Evolutionary conservation across 2,888 invertebrate species (phyloP), one percentile per base, ranked within the genome.

Genomic region (Anoncus sp.): DNA sequence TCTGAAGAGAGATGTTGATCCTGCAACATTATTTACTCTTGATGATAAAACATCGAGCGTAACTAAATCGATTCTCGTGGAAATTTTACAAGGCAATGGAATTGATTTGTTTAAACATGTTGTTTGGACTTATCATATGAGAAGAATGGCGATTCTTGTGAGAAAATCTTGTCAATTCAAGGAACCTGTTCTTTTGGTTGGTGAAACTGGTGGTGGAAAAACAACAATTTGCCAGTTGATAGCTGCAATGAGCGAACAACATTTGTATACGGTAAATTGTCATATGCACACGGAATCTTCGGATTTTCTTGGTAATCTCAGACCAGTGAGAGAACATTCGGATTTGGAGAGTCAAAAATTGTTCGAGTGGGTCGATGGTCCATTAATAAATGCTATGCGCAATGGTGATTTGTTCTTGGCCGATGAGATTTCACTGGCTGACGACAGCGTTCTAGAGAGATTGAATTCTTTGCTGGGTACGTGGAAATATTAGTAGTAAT

Each of bases 251-350:
- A 94, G 93, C 77, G 91, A 92, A 1, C 94, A 94, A 67, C 91
- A 94, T 67, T 92, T 99, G 45, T 93, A 95, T 69, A 95, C 97
- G 45, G 95, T 99, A 1, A 99, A 99, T 91, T 99, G 99, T 91
- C 99, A 99, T 88, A 97, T 99, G 96, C 98, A 99, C 88, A 98
- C 99, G 0, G 99, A 99, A 91, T 98, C 98, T 82, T 96, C 99
- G 0, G 99, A 99, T 91, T 99, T 99, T 89, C 93, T 99, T 18
- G 99, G 99, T 47, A 98, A 98, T 18, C 92, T 99, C 9, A 93
- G 99, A 82, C 99, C 99, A 0, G 96, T 97, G 7, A 92, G 98
- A 71, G 93, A 94, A 67, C 94, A 93, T 77, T 91, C 91, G 75
- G 93, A 94, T 79, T 92, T 93, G 3, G 87, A 88, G 76, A 88